These are phyloP conservation scores for Sinosuthora webbiana DNA, from an alignment of 2,113 vertebrate genomes.

Conservation along the genomic window DNA sequence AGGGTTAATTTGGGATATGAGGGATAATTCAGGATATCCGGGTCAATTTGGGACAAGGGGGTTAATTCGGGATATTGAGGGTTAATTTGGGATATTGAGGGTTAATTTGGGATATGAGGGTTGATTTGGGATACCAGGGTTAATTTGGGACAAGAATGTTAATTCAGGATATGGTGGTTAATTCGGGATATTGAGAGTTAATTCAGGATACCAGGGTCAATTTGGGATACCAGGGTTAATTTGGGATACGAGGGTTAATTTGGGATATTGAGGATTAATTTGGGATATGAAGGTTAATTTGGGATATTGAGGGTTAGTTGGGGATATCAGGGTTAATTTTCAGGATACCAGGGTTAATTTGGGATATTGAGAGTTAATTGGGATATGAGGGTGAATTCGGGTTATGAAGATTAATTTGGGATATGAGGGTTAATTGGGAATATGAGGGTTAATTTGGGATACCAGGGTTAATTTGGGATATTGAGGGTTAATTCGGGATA, in stretches of 20 bases:
- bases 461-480: no score
- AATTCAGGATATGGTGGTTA: neutral
- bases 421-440: neutral
- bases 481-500: no score
- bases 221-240: accelerated
- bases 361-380: no score
- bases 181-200: neutral
- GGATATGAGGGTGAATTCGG: neutral
- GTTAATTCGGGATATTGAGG: neutral
- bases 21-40: neutral
- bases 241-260: neutral
- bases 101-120: neutral
- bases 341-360: no score
- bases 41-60: no score
- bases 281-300: no score
- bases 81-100: neutral
- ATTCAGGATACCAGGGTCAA: neutral
- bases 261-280: neutral
- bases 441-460: no score
- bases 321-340: no score
- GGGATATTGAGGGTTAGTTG: accelerated
- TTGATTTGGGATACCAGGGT: accelerated
- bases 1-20: accelerated
- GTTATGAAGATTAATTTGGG: neutral
- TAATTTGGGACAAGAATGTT: neutral